These are phyloP conservation scores for Apteryx owenii DNA, from an alignment of 2,113 vertebrate genomes.

Conservation along the genomic window DNA sequence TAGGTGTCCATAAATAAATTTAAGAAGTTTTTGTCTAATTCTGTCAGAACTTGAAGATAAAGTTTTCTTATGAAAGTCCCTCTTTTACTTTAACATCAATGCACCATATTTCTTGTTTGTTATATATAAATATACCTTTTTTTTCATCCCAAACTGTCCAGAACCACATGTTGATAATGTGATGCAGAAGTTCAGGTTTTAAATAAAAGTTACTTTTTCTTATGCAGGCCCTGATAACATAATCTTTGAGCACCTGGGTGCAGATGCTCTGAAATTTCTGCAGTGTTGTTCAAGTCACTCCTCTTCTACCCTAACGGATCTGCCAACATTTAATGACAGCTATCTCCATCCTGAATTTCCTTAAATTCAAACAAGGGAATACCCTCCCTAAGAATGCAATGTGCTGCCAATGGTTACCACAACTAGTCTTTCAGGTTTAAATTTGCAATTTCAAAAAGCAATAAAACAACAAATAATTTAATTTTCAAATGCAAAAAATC, in stretches of 20 bases:
- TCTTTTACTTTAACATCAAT: not conserved
- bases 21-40: not conserved
- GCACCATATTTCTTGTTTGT: not conserved
- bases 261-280: not conserved
- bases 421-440: not conserved
- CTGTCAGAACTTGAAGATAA: not conserved
- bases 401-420: not conserved
- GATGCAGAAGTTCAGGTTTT: not conserved
- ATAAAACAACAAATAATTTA: not conserved
- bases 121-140: not conserved
- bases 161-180: not conserved
- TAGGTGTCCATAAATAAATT: not conserved
- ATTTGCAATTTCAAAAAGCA: not conserved
- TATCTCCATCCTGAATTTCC: not conserved
- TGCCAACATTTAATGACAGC: not conserved
- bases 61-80: not conserved
- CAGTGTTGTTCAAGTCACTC: not conserved
- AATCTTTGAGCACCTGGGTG: not conserved
- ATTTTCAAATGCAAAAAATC: not conserved
- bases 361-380: not conserved
- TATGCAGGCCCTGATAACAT: not conserved
- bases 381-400: not conserved
- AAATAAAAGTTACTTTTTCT: not conserved
- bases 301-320: not conserved
- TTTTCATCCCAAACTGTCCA: not conserved